Base-by-base conservation (phyloP, 2,113 vertebrate genomes). In the Lagopus leucura region DNA sequence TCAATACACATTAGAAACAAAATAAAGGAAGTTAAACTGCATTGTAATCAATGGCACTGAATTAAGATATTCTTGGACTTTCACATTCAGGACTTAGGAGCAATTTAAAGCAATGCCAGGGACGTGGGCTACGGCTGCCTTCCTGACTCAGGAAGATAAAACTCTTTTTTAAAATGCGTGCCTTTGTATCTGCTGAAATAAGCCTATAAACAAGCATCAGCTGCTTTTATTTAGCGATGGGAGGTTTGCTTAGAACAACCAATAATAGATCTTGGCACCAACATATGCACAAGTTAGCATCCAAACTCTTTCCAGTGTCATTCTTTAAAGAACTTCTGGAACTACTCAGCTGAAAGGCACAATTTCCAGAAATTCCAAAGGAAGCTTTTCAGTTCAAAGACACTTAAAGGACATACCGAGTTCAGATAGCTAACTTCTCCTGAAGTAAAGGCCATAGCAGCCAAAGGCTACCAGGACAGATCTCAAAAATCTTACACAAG, bases 131-230 rank as follows among this genome's bases (percentile, higher is more conserved):
- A 55, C 22, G 58, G 77, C 8, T 50, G 61, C 24, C 19, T 42
- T 61, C 48, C 42, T 82, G 81, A 95, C 58, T 90, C 83, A 87
- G 88, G 79, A 79, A 66, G 82, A 34, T 93, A 93, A 75, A 90
- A 88, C 24, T 93, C 67, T 64, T 83, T 96, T 60, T 73, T 32
- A 88, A 95, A 50, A 94, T 32, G 45, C 61, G 19, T 8, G 36
- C 8, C 60, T 69, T 73, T 40, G 2, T 58, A 82, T 38, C 61
- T 65, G 60, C 72, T 71, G 24, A 93, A 57, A 84, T 5, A 76
- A 63, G 36, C 45, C 42, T 34, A 36, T 32, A 74, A 96, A 83
- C 20, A 74, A 77, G 57, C 7, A 83, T 17, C 47, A 86, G 47
- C 72, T 66, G 43, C 86, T 63, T 80, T 32, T 24, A 50, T 60